phyloP scores from a whole-genome alignment of 2,113 vertebrate species.

The Irena cyanogastra region DNA sequence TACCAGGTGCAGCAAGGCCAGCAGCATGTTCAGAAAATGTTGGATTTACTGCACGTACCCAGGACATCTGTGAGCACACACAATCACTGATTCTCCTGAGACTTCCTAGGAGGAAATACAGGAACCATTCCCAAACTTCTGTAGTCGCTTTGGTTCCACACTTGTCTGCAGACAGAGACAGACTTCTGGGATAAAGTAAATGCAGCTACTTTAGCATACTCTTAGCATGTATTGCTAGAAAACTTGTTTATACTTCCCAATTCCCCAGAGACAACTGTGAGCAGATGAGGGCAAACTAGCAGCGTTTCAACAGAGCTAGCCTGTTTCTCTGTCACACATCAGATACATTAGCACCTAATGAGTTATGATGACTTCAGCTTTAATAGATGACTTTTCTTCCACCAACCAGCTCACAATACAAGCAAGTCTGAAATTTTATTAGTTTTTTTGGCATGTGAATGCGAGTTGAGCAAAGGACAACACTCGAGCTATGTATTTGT shows the following conservation, averaged over 20 bases:
- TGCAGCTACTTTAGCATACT: background rate
- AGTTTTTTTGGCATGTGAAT: background rate
- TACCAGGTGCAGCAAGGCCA: conserved; percentile 32
- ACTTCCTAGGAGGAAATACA: background rate
- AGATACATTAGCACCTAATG: conserved; percentile 10
- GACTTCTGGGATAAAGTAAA: background rate
- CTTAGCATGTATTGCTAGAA: background rate
- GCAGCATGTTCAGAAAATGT: background rate
- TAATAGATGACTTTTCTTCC: background rate
- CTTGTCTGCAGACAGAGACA: background rate
- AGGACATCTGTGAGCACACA: background rate
- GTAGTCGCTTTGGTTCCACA: background rate
- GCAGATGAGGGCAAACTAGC: background rate
- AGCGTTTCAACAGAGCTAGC: background rate
- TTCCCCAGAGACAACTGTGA: background rate
- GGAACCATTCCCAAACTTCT: background rate
- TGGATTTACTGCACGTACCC: conserved; percentile 22
- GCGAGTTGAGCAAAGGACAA: background rate
- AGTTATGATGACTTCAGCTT: conserved; percentile 14
- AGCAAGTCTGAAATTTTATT: background rate
- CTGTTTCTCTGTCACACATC: background rate
- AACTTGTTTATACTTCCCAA: background rate
- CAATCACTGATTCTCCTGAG: background rate
- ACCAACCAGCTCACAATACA: background rate
- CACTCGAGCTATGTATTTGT: background rate